phyloP scores from a whole-genome alignment of 2,888 invertebrate genomes.

The Teleogryllus oceanicus region DNA sequence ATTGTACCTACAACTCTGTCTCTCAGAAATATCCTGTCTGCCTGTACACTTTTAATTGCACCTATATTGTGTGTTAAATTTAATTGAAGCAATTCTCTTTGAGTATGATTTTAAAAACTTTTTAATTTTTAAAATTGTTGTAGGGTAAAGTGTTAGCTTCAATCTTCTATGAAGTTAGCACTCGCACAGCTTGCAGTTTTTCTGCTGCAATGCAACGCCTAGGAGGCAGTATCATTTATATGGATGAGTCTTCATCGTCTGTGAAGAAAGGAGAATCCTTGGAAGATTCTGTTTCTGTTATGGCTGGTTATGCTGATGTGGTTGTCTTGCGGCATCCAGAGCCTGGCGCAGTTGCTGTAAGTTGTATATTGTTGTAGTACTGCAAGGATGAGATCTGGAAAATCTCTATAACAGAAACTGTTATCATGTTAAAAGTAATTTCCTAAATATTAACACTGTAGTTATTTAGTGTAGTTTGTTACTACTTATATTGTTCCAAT shows the following conservation, averaged over 20 bases:
- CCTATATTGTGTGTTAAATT: background rate
- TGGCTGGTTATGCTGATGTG: constrained; percentile 92
- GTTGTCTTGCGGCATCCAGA: constrained; percentile 92
- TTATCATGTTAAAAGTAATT: no score
- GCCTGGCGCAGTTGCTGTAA: constrained; percentile 83
- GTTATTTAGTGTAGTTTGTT: no score
- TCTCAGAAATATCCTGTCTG: no score
- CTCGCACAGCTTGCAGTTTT: constrained; percentile 94
- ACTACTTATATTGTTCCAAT: no score
- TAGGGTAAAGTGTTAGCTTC: constrained; percentile 92
- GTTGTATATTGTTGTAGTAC: constrained; percentile 42
- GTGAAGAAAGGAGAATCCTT: constrained; percentile 95
- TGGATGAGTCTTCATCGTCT: constrained; percentile 87
- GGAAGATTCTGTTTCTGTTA: constrained; percentile 79
- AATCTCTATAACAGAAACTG: no score
- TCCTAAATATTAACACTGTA: no score
- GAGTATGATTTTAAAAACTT: constrained; percentile 32
- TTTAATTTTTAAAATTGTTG: background rate
- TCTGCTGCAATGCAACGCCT: constrained; percentile 94
- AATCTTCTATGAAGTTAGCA: constrained; percentile 97
- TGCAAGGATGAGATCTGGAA: no score
- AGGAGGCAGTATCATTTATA: constrained; percentile 87
- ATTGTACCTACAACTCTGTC: no score
- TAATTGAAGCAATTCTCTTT: background rate
- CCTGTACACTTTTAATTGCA: no score